Evolutionary conservation across 2,113 vertebrate species (phyloP).

Genomic region (Nannospalax galili): DNA sequence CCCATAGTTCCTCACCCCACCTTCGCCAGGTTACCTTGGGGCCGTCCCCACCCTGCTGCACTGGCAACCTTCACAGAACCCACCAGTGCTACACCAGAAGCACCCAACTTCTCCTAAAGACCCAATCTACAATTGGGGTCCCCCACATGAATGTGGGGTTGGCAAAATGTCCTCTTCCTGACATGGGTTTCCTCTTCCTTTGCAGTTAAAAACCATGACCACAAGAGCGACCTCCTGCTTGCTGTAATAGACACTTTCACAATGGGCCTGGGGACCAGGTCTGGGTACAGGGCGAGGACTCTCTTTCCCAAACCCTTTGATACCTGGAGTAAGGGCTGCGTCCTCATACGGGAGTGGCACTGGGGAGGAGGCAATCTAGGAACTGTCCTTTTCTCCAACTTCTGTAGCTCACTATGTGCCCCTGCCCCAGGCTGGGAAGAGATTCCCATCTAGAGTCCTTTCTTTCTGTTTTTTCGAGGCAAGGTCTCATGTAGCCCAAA

Average conservation of each 20-base stretch:
- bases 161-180: constrained; percentile 13
- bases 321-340: not conserved
- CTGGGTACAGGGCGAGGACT: not conserved
- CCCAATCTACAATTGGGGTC: fast-evolving
- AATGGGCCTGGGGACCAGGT: not conserved
- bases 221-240: constrained; percentile 15
- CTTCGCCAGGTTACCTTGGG: not conserved
- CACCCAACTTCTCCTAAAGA: not conserved
- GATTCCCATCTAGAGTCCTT: not conserved
- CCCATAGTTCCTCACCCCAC: not conserved
- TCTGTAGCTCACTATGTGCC: not conserved
- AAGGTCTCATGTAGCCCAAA: not conserved
- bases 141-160: not conserved
- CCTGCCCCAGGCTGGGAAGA: not conserved
- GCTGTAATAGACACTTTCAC: constrained; percentile 48
- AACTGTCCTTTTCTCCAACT: not conserved
- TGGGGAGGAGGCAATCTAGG: not conserved
- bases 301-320: not conserved
- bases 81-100: not conserved
- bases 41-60: not conserved
- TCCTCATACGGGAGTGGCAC: not conserved
- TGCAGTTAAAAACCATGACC: constrained; percentile 73
- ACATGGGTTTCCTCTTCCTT: constrained; percentile 60
- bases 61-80: not conserved
- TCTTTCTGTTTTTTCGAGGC: not conserved